Conservation (phyloP, 2,888 invertebrate species). For the Agrotis clavis region DNA sequence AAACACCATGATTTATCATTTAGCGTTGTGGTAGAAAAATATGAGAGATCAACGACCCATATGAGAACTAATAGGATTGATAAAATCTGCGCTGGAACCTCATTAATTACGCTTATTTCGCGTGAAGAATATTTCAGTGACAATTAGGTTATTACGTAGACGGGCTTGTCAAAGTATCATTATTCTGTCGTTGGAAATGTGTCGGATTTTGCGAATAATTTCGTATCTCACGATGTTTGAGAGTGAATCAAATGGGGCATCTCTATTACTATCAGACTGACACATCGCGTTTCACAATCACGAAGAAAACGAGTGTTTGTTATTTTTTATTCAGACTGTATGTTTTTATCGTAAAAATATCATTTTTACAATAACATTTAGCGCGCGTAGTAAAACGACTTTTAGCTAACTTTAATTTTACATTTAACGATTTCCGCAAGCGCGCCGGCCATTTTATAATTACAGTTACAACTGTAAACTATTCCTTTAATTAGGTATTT, state of each 20-base stretch:
- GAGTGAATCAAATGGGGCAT: conserved; percentile 40
- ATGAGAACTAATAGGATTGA: conserved; percentile 26
- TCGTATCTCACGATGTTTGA: conserved; percentile 33
- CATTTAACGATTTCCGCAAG: conserved; percentile 22
- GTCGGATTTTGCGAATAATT: conserved; percentile 45
- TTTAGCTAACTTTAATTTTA: conserved; percentile 14
- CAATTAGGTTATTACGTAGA: conserved; percentile 38
- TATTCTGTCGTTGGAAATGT: conserved; percentile 32
- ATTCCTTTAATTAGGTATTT: conserved; percentile 45
- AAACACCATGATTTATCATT: conserved; percentile 74
- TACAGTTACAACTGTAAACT: conserved; percentile 19
- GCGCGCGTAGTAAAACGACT: conserved; percentile 8
- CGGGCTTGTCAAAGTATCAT: conserved; percentile 47
- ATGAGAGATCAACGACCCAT: conserved; percentile 54
- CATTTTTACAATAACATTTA: no score
- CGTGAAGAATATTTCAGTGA: conserved; percentile 46
- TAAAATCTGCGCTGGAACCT: conserved; percentile 13
- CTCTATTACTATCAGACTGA: conserved; percentile 38
- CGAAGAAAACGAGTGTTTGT: conserved; percentile 36
- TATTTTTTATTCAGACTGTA: conserved; percentile 25
- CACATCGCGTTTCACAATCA: conserved; percentile 34
- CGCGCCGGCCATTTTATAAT: conserved; percentile 27
- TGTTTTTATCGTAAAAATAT: conserved; percentile 27
- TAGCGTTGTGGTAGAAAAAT: conserved; percentile 63
- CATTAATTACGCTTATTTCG: conserved; percentile 44